Conservation (phyloP, 2,888 invertebrate genomes). For the Hirtodrosophila duncani region DNA sequence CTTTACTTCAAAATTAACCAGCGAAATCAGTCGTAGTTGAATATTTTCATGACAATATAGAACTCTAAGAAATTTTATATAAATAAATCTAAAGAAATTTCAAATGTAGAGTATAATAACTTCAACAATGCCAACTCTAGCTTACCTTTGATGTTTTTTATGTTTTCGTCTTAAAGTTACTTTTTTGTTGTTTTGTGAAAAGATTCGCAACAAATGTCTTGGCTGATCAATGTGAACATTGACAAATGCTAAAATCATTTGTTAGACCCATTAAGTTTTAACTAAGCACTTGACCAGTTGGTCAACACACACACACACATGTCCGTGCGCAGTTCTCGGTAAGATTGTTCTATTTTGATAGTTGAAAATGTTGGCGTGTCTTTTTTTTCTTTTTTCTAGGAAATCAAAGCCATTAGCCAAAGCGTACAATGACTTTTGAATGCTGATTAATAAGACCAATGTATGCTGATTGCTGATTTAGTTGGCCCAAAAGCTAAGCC, state of each 20-base stretch:
- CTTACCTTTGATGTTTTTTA: slow-evolving; percentile 24
- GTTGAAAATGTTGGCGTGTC: slow-evolving; percentile 16
- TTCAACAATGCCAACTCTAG: neutral
- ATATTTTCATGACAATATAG: too few species aligned
- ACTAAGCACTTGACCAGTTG: slow-evolving; percentile 46
- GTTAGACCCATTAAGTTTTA: slow-evolving; percentile 39
- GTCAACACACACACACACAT: too few species aligned
- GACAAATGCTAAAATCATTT: slow-evolving; percentile 62
- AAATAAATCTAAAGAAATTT: too few species aligned
- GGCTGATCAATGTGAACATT: slow-evolving; percentile 56
- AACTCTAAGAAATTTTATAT: too few species aligned
- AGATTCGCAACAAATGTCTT: slow-evolving; percentile 32
- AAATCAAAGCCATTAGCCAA: slow-evolving; percentile 52
- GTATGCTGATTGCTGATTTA: slow-evolving; percentile 25
- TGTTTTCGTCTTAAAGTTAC: slow-evolving; percentile 39
- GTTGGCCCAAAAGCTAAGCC: slow-evolving; percentile 18
- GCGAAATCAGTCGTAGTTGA: too few species aligned
- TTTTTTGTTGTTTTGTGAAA: slow-evolving; percentile 36
- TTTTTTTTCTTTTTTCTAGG: slow-evolving; percentile 44
- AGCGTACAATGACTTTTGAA: slow-evolving; percentile 56
- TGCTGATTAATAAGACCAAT: slow-evolving; percentile 52
- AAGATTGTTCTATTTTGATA: slow-evolving; percentile 71
- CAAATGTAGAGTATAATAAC: too few species aligned
- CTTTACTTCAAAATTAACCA: too few species aligned
- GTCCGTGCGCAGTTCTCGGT: slow-evolving; percentile 34